Conservation (phyloP, 2,888 invertebrate species). For the Lepidonotus clava region DNA sequence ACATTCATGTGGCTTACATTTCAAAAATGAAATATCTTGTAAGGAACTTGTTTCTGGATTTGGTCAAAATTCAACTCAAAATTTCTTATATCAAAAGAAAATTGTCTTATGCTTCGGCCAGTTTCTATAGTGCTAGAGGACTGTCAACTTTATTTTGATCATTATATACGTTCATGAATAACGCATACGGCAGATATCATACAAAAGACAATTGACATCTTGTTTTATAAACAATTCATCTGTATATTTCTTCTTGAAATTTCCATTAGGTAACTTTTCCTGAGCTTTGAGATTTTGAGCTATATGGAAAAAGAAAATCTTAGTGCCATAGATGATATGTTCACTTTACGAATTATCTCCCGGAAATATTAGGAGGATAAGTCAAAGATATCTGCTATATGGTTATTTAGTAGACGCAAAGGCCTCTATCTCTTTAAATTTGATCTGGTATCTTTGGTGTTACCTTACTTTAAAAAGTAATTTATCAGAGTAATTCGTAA, state of each 20-base stretch:
- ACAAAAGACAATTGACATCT: too few relatives aligned
- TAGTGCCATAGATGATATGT: too few relatives aligned
- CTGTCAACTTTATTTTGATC: not conserved
- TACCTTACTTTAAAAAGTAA: not conserved
- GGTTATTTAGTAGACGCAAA: not conserved
- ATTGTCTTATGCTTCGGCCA: not conserved
- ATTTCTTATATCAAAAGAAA: not conserved
- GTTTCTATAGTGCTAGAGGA: not conserved
- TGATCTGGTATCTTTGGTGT: slow-evolving; percentile 18
- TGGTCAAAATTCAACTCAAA: not conserved
- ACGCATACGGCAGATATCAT: not conserved
- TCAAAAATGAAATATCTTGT: not conserved
- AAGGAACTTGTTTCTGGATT: not conserved
- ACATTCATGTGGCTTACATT: not conserved
- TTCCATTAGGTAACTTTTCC: too few relatives aligned
- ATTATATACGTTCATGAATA: not conserved
- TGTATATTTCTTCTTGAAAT: too few relatives aligned
- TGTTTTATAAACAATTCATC: too few relatives aligned
- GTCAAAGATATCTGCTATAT: too few relatives aligned
- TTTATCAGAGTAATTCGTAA: not conserved
- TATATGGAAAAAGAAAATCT: too few relatives aligned
- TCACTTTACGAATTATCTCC: too few relatives aligned
- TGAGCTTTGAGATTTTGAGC: too few relatives aligned
- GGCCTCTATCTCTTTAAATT: slow-evolving; percentile 9
- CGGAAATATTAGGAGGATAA: too few relatives aligned